phyloP scores from a whole-genome alignment of 1,140 invertebrate species.

The Calephelis virginiensis region DNA sequence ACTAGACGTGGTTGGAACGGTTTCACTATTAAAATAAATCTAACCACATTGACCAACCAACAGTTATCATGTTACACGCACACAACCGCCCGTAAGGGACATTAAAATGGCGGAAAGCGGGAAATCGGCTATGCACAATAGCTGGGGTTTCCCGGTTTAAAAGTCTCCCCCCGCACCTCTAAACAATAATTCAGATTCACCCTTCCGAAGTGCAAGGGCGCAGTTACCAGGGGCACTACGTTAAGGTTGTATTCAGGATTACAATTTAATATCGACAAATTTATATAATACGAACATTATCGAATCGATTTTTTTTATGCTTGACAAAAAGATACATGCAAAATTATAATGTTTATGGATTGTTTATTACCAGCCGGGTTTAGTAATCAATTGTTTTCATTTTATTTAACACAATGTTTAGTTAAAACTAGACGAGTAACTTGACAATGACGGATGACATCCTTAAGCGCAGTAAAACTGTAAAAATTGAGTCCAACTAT shows the following conservation, averaged over 20 bases:
- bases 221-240: slow-evolving; percentile 57
- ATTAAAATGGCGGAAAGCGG: slow-evolving; percentile 72
- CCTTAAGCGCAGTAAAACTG: too few relatives aligned
- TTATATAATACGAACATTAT: not conserved
- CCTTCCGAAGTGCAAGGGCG: slow-evolving; percentile 76
- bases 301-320: too few relatives aligned
- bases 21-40: not conserved
- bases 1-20: not conserved
- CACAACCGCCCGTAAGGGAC: slow-evolving; percentile 41
- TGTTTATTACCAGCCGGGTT: too few relatives aligned
- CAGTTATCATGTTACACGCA: slow-evolving; percentile 24
- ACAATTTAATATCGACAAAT: slow-evolving; percentile 35
- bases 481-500: too few relatives aligned
- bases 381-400: too few relatives aligned
- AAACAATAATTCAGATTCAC: slow-evolving; percentile 77
- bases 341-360: too few relatives aligned
- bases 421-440: too few relatives aligned
- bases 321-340: too few relatives aligned
- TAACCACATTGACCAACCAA: not conserved
- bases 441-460: too few relatives aligned
- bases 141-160: slow-evolving; percentile 74
- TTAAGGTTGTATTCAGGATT: slow-evolving; percentile 22
- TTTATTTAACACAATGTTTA: too few relatives aligned
- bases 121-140: slow-evolving; percentile 74
- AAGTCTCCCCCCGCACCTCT: slow-evolving; percentile 56